Evolutionary conservation across 1,140 invertebrate species (phyloP), one percentile per base, ranked within the genome.

Genomic region (Bombus confusus): DNA sequence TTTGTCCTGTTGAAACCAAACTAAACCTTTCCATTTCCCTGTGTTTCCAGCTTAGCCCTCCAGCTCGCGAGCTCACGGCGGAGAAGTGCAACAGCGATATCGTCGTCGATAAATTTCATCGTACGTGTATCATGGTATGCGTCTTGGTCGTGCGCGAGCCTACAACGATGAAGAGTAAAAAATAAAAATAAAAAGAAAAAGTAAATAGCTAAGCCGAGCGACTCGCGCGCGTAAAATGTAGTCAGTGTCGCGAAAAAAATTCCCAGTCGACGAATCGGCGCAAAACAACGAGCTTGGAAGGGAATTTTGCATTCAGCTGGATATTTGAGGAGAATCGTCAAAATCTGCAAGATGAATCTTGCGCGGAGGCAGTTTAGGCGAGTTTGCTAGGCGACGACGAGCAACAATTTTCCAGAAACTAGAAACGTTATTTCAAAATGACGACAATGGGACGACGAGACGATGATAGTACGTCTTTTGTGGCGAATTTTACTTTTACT

Each of bases 81-180:
- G 10, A 41, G 1, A 25, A 12, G 13, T 15, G 47, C 71, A 37
- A 69, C 41, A 69, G 37, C 25, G 28, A 82, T 39, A 57, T 62
- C 8, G 57, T 59, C 59, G 47, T 41, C 64, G 71, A 81, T 52
- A 75, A 76, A 82, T 69, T 75, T 75, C 72, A 74, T 81, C 52
- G 74, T 28, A 66, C 59, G 18, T 80, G 74, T 74, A 80, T 80
- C 74, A 74, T 80, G 78, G 57, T 80, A 68, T 68, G 69, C 31
- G 47, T 80, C 59, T 64, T 59, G 22, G 47, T 64, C 37, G 37
- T 39, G 62, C 31, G 9, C 80, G 39, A n/a, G 62, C 31, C 22
- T 22, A 41, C 31, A 4, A 15, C 25, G 64, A 77, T 34, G 62
- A 62, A 83, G 47, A 85, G 62, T 69, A 37, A 39, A n/a, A 76